phyloP scores from a whole-genome alignment of 2,888 invertebrate genomes.

The Microctonus hyperodae region DNA sequence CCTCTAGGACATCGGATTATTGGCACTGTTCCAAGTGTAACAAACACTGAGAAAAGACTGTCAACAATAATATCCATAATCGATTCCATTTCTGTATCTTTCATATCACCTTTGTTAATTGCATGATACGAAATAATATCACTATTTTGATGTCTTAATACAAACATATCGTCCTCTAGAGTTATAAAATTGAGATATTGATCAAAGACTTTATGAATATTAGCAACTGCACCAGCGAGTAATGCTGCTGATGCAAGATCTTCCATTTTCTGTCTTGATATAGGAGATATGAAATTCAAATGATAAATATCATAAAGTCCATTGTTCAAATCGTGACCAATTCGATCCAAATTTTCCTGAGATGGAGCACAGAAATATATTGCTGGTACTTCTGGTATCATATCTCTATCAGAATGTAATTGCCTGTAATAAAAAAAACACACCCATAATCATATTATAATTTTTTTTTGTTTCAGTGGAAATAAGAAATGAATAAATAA shows the following conservation, averaged over 20 bases:
- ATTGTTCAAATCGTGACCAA: constrained; percentile 88
- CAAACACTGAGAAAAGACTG: constrained; percentile 96
- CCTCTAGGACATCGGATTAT: constrained; percentile 84
- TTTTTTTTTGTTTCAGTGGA: not conserved
- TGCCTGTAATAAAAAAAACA: constrained; percentile 68
- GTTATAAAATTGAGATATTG: constrained; percentile 99
- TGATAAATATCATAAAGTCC: constrained; percentile 94
- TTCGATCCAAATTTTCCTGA: constrained; percentile 94
- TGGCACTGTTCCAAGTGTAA: constrained; percentile 83
- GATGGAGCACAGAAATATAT: constrained; percentile 97
- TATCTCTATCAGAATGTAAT: constrained; percentile 85
- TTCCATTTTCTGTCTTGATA: constrained; percentile 91
- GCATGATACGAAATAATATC: constrained; percentile 93
- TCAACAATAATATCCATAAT: constrained; percentile 96
- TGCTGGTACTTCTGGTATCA: constrained; percentile 98
- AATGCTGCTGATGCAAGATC: constrained; percentile 93
- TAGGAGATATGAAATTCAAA: constrained; percentile 95
- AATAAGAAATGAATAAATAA: not conserved
- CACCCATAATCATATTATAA: constrained; percentile 4
- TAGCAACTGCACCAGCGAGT: constrained; percentile 87
- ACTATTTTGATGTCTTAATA: constrained; percentile 90
- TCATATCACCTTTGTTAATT: constrained; percentile 91
- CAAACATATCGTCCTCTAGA: constrained; percentile 96
- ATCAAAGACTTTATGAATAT: constrained; percentile 94
- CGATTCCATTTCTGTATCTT: constrained; percentile 93